Conservation (phyloP, 1,140 invertebrate genomes). For the Saccostrea cuccullata region DNA sequence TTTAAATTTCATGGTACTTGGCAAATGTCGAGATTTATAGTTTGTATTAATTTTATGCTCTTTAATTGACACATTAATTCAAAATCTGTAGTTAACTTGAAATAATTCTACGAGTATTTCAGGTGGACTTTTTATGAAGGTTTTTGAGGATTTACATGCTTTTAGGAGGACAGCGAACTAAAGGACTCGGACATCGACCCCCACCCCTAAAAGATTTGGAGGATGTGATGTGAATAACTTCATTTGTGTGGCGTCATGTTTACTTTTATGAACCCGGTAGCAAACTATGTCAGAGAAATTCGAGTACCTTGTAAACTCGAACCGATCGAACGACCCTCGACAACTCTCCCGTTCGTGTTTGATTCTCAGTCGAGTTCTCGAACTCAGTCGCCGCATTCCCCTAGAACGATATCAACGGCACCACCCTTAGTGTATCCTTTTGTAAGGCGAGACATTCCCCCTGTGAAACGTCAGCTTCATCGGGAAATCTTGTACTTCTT, state of each 20-base stretch:
- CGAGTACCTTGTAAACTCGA: slow-evolving; percentile 1
- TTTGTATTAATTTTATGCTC: neutral
- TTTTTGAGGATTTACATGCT: neutral
- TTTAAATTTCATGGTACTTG: neutral
- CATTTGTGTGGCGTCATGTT: neutral
- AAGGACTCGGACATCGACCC: no score
- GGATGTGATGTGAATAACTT: neutral
- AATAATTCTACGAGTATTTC: neutral
- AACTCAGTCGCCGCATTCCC: neutral
- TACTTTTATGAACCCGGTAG: slow-evolving; percentile 26
- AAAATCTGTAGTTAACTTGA: neutral
- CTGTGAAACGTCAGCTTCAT: slow-evolving; percentile 22
- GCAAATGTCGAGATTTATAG: neutral
- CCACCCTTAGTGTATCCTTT: neutral
- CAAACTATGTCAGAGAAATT: slow-evolving; percentile 29
- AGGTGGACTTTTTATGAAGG: neutral
- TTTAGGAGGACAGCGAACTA: neutral
- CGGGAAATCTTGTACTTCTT: slow-evolving; percentile 24
- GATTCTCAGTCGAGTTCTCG: neutral
- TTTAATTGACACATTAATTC: neutral
- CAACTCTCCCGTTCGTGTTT: slow-evolving; percentile 13
- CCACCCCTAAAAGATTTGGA: neutral
- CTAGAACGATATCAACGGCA: neutral
- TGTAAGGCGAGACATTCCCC: neutral
- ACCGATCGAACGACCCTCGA: neutral